Base-by-base conservation (phyloP, 2,113 vertebrate genomes). In the Podilymbus podiceps region DNA sequence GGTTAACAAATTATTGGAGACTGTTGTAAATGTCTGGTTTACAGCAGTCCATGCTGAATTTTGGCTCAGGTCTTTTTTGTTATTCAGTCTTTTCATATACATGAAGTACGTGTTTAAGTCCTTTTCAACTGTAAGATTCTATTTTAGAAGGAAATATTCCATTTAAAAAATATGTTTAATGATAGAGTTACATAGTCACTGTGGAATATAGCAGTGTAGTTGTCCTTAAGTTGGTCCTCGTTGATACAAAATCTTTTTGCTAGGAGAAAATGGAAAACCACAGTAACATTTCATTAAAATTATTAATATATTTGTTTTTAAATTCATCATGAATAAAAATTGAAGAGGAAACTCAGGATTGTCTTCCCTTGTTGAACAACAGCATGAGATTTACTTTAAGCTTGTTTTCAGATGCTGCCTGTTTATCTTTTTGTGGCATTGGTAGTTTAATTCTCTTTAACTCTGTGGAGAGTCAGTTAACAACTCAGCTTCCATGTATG, bases 1-100 rank as follows among this genome's bases (percentile, higher is more conserved):
- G 97, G 97, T 98, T 98, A 98, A 98, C 97, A 97, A 67, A 93
- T 97, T 95, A 96, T 74, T 97, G 80, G 84, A 96, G 77, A 90
- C 86, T 93, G 73, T 78, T 93, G 93, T 96, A 97, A 97, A 95
- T 96, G 97, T 97, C 96, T 98, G 95, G 82, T 89, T 96, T 91
- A 93, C 94, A 93, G 90, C 93, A 96, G 80, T 88, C 84, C 75
- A 44, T 95, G 80, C 66, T 93, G 96, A 90, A 94, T 94, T 96
- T 96, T 97, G 91, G 95, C 88, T 91, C 49, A 9, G n/a, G 14
- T 76, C 17, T 18, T 63, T 72, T 86, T 73, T 89, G 38, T 94
- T 96, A 56, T 86, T 89, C 79, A 64, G 58, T 89, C 71, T 83
- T 67, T 80, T 87, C 80, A 23, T 88, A 71, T 28, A 35, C 69